A percentile compares a stretch with the other conserved stretches of the same genome.
phyloP scores from a whole-genome alignment of 2,888 invertebrate species.

The Plusia festucae region DNA sequence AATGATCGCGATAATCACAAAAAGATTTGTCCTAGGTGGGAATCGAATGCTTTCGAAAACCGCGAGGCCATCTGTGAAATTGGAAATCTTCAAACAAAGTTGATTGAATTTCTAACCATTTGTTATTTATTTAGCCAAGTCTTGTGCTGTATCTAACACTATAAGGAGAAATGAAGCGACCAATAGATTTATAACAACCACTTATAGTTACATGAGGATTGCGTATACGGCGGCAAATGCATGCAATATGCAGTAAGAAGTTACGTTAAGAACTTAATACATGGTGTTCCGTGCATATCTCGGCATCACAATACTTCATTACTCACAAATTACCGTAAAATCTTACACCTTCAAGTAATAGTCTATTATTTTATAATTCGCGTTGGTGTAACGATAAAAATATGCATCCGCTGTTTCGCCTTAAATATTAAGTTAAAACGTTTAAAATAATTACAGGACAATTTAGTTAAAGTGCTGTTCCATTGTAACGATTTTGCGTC shows the following conservation, averaged over 20 bases:
- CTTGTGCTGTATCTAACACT: no score
- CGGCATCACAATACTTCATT: slow-evolving; percentile 7
- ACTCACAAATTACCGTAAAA: slow-evolving; percentile 36
- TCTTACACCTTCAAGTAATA: slow-evolving; percentile 74
- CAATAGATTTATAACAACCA: no score
- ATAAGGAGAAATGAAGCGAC: no score
- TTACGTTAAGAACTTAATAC: not conserved
- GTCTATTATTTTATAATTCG: slow-evolving; percentile 78
- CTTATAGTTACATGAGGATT: no score
- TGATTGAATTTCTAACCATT: no score
- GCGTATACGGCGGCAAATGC: not conserved
- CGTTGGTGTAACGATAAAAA: slow-evolving; percentile 76
- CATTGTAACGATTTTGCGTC: slow-evolving; percentile 37
- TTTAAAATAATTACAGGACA: slow-evolving; percentile 87
- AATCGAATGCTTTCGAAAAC: no score
- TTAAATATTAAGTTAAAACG: slow-evolving; percentile 86
- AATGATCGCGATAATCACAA: no score
- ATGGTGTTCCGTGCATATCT: not conserved
- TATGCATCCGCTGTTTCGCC: slow-evolving; percentile 77
- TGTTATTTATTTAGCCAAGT: no score
- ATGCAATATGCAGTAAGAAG: not conserved
- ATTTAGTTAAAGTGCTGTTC: slow-evolving; percentile 76
- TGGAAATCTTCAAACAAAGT: no score
- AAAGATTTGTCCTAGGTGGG: no score
- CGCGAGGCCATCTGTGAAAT: no score